A percentile compares a stretch with the other conserved stretches of the same genome.
Conservation (phyloP, 1,140 invertebrate genomes). For the Platyura marginata region DNA sequence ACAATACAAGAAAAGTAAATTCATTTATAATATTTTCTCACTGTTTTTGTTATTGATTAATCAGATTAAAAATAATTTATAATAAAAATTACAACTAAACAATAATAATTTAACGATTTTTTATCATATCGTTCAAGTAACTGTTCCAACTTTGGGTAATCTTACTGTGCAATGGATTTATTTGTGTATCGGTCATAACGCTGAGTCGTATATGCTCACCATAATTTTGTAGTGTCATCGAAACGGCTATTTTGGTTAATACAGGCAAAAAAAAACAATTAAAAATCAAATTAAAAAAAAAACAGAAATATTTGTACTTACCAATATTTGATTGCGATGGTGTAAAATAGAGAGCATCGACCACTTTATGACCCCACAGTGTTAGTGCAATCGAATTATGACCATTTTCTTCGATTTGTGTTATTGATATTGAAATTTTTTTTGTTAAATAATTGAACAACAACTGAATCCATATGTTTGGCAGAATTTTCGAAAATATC, state of each 20-base stretch:
- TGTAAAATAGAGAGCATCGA: constrained; percentile 50
- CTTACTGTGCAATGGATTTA: constrained; percentile 33
- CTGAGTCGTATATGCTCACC: constrained; percentile 43
- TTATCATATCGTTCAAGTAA: too few relatives aligned
- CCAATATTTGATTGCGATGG: constrained; percentile 66
- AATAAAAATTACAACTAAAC: too few relatives aligned
- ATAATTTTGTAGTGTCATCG: constrained; percentile 55
- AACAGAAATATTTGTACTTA: constrained; percentile 24
- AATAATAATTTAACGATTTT: too few relatives aligned
- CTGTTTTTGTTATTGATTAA: too few relatives aligned
- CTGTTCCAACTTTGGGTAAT: constrained; percentile 18
- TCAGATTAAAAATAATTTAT: too few relatives aligned
- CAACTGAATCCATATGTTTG: constrained; percentile 42
- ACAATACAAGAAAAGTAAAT: too few relatives aligned
- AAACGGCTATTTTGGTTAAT: constrained; percentile 46
- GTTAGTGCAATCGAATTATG: constrained; percentile 23
- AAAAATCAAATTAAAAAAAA: background rate
- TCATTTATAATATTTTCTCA: too few relatives aligned
- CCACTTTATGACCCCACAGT: constrained; percentile 48
- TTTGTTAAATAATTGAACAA: constrained; percentile 49
- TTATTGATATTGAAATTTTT: constrained; percentile 50
- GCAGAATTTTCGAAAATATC: constrained; percentile 43
- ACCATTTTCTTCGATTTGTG: constrained; percentile 36
- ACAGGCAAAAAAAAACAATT: background rate
- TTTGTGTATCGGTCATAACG: constrained; percentile 54